Evolutionary conservation across 2,888 invertebrate genomes (phyloP).

Genomic region (Anagyrus pseudococci): DNA sequence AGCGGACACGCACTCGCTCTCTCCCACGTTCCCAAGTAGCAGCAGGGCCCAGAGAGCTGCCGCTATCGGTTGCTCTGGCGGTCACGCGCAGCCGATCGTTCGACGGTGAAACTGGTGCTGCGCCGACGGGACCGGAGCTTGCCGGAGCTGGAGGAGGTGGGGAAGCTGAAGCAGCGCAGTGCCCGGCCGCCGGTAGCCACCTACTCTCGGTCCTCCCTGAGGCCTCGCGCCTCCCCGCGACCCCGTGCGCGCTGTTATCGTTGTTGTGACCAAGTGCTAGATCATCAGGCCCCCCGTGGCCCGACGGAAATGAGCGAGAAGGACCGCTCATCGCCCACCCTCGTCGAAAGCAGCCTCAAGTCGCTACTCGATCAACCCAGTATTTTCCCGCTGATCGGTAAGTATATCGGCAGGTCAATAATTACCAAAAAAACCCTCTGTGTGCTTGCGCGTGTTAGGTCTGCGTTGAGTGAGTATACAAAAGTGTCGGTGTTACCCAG

Average conservation of each 20-base stretch:
- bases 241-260: background rate
- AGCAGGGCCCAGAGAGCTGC: no score
- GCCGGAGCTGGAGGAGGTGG: background rate
- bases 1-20: no score
- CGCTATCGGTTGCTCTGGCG: no score
- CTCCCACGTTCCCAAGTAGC: no score
- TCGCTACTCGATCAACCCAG: constrained; percentile 82
- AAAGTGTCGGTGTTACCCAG: no score
- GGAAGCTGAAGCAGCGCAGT: background rate
- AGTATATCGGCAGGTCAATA: constrained; percentile 42
- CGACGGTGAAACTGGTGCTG: no score
- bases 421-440: no score
- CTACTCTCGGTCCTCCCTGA: background rate
- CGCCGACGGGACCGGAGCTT: no score
- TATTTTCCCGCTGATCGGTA: constrained; percentile 61
- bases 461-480: no score
- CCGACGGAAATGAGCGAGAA: constrained; percentile 82
- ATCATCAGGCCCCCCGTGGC: no score
- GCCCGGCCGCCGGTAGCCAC: background rate
- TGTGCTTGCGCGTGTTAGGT: no score
- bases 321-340: constrained; percentile 87
- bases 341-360: constrained; percentile 87
- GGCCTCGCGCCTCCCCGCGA: background rate
- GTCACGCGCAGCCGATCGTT: no score
- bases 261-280: background rate